phyloP scores from a whole-genome alignment of 2,797 vertebrate species.

The Sebastes wilsoni region DNA sequence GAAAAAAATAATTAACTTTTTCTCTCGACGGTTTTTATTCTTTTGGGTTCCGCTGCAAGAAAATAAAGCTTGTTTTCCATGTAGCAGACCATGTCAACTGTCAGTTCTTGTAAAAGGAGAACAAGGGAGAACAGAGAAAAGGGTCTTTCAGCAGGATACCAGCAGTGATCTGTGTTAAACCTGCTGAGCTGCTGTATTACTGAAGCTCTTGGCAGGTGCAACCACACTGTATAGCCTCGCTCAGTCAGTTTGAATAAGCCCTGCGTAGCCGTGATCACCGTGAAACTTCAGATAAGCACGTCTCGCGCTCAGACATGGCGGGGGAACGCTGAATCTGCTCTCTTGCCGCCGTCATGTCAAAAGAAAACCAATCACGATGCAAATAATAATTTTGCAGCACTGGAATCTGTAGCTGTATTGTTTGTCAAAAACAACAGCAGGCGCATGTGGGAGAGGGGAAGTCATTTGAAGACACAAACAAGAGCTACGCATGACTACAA shows the following conservation, averaged over 20 bases:
- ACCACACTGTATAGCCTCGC: constrained; percentile 14
- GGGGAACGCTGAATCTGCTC: constrained; percentile 19
- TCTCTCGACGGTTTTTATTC: constrained; percentile 10
- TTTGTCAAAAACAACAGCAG: not conserved
- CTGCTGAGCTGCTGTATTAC: constrained; percentile 43
- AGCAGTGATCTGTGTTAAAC: constrained; percentile 43
- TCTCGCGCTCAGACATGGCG: not conserved
- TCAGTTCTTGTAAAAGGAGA: constrained; percentile 40
- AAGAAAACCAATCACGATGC: constrained; percentile 25
- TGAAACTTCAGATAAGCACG: constrained; percentile 36
- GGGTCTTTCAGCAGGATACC: constrained; percentile 18
- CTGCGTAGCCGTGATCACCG: constrained; percentile 17
- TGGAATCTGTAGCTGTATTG: not conserved
- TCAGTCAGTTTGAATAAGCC: constrained; percentile 50
- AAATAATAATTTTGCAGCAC: constrained; percentile 1
- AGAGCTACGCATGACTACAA: not conserved
- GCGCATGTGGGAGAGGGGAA: not conserved
- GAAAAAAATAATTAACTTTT: not conserved
- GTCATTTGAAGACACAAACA: not conserved
- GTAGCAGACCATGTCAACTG: constrained; percentile 38
- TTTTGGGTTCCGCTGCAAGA: constrained; percentile 27
- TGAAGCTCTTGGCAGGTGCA: constrained; percentile 49
- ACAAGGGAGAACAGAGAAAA: constrained; percentile 3
- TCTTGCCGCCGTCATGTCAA: not conserved
- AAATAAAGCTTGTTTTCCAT: constrained; percentile 32